phyloP scores from a whole-genome alignment of 2,113 vertebrate genomes.

The Daboia siamensis region DNA sequence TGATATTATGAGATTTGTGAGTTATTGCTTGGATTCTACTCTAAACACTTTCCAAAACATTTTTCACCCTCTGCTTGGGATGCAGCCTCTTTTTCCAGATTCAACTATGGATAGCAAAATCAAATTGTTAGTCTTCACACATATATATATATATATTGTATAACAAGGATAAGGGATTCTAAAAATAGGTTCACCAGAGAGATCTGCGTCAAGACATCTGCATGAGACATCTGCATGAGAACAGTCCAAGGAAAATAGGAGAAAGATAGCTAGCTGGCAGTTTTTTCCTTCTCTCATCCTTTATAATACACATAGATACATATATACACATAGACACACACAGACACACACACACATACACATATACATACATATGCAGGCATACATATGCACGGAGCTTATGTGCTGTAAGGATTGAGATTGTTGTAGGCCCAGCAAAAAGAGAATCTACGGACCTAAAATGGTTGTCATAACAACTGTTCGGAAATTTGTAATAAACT shows the following conservation, averaged over 20 bases:
- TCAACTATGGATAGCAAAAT: background rate
- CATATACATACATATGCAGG: background rate
- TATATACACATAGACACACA: background rate
- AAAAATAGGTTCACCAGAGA: background rate
- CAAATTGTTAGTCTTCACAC: background rate
- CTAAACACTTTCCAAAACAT: background rate
- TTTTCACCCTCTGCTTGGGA: background rate
- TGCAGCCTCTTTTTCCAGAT: background rate
- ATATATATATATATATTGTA: too few relatives aligned
- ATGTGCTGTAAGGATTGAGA: background rate
- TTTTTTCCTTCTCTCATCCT: background rate
- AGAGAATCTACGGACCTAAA: conserved; percentile 24
- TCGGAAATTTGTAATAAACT: conserved; percentile 28
- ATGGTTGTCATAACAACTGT: conserved; percentile 59
- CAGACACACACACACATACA: background rate
- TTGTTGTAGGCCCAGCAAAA: background rate
- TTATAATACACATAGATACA: background rate
- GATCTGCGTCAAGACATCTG: background rate
- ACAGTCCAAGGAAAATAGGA: background rate
- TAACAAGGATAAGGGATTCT: background rate
- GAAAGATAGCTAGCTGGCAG: background rate
- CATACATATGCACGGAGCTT: background rate
- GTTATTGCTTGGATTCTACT: background rate
- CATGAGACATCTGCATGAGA: too few relatives aligned
- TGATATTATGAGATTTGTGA: background rate